phyloP scores from a whole-genome alignment of 1,140 invertebrate species.

The Drosophila ananassae region DNA sequence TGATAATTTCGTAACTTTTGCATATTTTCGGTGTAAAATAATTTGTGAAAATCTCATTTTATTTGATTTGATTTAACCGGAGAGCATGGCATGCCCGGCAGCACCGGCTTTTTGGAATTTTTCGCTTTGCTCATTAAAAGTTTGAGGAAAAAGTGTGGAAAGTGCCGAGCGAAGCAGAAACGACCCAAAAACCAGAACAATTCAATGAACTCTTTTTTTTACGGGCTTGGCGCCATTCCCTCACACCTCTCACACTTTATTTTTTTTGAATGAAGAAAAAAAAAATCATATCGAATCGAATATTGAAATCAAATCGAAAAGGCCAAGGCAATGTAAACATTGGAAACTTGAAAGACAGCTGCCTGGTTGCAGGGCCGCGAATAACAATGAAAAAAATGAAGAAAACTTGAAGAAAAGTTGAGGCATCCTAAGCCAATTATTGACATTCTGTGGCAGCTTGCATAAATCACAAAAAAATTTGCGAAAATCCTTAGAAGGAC shows the following conservation, averaged over 20 bases:
- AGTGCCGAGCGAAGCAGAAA: slow-evolving; percentile 10
- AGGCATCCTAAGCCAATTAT: slow-evolving; percentile 65
- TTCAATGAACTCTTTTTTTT: slow-evolving; percentile 46
- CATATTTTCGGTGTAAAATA: slow-evolving; percentile 42
- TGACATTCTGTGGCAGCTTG: slow-evolving; percentile 57
- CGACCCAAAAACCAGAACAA: slow-evolving; percentile 23
- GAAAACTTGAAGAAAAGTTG: not conserved
- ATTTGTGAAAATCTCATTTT: slow-evolving; percentile 58
- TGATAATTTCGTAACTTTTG: slow-evolving; percentile 16
- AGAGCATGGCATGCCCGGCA: slow-evolving; percentile 1
- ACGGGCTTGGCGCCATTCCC: slow-evolving; percentile 11
- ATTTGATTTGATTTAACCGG: slow-evolving; percentile 52
- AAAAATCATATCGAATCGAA: not conserved
- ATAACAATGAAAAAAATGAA: no score
- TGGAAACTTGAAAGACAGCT: slow-evolving; percentile 52
- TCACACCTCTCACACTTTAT: slow-evolving; percentile 27
- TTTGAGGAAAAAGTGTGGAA: slow-evolving; percentile 21
- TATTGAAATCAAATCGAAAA: not conserved
- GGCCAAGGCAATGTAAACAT: slow-evolving; percentile 1
- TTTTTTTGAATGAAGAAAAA: not conserved
- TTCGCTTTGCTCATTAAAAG: slow-evolving; percentile 63
- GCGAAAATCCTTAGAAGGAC: slow-evolving; percentile 6
- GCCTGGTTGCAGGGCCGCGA: slow-evolving; percentile 1
- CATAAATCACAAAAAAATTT: slow-evolving; percentile 67
- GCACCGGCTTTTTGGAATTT: slow-evolving; percentile 1